Evolutionary conservation across 2,797 vertebrate species (phyloP).

Genomic region (Harpagifer antarcticus): DNA sequence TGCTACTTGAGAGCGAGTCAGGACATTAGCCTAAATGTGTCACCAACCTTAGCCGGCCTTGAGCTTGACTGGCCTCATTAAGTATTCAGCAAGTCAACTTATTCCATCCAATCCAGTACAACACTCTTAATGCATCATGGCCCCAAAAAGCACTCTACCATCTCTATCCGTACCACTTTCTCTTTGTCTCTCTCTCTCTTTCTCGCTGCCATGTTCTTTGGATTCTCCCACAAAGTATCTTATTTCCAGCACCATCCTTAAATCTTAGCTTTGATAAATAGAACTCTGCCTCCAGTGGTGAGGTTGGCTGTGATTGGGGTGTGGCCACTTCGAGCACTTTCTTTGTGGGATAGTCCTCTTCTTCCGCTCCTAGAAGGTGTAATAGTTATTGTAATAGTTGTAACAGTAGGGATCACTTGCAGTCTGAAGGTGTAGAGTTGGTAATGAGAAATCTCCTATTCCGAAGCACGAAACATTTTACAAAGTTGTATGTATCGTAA

Average conservation of each 20-base stretch:
- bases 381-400: constrained; percentile 21
- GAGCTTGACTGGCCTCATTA: constrained; percentile 65
- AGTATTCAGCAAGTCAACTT: constrained; percentile 63
- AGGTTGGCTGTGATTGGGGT: constrained; percentile 12
- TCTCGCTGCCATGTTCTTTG: constrained; percentile 25
- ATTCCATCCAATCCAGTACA: constrained; percentile 40
- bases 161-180: constrained; percentile 41
- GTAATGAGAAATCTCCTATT: constrained; percentile 3
- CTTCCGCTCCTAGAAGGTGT: constrained; percentile 8
- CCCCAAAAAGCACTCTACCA: constrained; percentile 53
- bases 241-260: constrained; percentile 32
- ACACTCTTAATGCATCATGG: constrained; percentile 14
- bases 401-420: constrained; percentile 17
- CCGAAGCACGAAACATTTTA: constrained; percentile 59
- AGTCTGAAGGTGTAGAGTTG: constrained; percentile 16
- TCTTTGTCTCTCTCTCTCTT: constrained; percentile 28
- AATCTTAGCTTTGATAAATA: constrained; percentile 28
- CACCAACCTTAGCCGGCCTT: constrained; percentile 66
- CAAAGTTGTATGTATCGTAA: constrained; percentile 63
- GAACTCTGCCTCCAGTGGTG: constrained; percentile 1
- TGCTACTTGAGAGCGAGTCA: constrained; percentile 39
- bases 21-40: constrained; percentile 75
- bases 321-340: constrained; percentile 11
- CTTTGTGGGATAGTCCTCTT: not conserved
- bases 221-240: constrained; percentile 41